A percentile compares a stretch with the other conserved stretches of the same genome.
These are phyloP conservation scores for Eugnorisma glareosa DNA, from an alignment of 2,888 invertebrate genomes.

Conservation along the genomic window DNA sequence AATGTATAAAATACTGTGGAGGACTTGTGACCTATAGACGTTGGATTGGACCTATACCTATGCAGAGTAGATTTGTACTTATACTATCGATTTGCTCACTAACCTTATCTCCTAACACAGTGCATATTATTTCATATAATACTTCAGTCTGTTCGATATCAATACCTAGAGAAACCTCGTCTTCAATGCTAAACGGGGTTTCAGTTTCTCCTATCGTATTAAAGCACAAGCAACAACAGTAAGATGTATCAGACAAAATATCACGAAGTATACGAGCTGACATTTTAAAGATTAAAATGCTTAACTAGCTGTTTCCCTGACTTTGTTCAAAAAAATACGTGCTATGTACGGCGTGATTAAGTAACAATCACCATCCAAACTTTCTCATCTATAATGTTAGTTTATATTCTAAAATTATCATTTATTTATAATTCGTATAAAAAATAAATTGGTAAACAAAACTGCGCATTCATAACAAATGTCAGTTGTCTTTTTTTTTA, in stretches of 20 bases:
- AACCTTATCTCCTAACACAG: conserved; percentile 61
- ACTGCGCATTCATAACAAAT: background rate
- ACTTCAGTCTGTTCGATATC: conserved; percentile 25
- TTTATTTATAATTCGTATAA: no score
- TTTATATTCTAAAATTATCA: background rate
- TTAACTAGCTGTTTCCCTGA: background rate
- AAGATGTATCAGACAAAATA: conserved; percentile 41
- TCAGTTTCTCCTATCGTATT: conserved; percentile 34
- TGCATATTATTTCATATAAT: conserved; percentile 51
- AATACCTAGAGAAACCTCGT: conserved; percentile 56
- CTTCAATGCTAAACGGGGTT: conserved; percentile 44
- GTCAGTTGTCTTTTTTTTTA: background rate
- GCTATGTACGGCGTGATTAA: background rate
- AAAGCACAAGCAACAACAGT: conserved; percentile 65
- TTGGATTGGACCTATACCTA: background rate
- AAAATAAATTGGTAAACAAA: background rate
- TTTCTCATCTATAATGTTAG: no score
- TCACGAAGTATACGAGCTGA: conserved; percentile 34
- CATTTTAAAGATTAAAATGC: conserved; percentile 39
- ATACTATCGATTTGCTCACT: conserved; percentile 10
- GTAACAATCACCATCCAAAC: background rate
- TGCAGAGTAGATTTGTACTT: background rate
- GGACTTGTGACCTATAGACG: background rate
- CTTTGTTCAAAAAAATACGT: background rate
- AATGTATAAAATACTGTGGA: background rate